A percentile compares a stretch with the other conserved stretches of the same genome.
Conservation (phyloP, 2,888 invertebrate species). For the Epinotia ramella region DNA sequence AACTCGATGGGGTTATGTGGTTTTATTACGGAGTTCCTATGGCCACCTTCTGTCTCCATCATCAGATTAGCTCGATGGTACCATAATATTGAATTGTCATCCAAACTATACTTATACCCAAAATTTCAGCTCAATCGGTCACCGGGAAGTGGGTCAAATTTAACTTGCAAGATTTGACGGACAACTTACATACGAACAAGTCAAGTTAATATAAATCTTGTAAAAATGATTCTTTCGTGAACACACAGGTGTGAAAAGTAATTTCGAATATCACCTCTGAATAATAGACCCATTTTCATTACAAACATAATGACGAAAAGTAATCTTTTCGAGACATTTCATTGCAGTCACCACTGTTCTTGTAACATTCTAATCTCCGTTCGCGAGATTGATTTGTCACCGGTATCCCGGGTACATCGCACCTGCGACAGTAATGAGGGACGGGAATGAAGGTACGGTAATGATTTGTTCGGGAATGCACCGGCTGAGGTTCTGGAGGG, state of each 20-base stretch:
- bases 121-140: no score
- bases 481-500: constrained; percentile 6
- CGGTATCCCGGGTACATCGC: neutral
- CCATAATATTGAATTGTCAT: no score
- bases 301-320: neutral
- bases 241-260: neutral
- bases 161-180: no score
- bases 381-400: constrained; percentile 18
- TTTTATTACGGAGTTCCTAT: no score
- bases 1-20: no score
- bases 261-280: neutral
- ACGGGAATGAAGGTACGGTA: neutral
- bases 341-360: neutral
- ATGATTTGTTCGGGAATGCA: constrained; percentile 4
- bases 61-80: no score
- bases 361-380: constrained; percentile 12
- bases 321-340: constrained; percentile 5
- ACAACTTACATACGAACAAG: no score
- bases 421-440: constrained; percentile 11
- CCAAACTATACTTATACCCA: no score
- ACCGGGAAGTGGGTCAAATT: no score
- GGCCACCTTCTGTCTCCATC: no score
- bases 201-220: no score
- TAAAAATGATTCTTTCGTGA: neutral
- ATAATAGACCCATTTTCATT: constrained; percentile 3